Conservation (phyloP, 2,113 vertebrate genomes). For the Cyprinodon variegatus region DNA sequence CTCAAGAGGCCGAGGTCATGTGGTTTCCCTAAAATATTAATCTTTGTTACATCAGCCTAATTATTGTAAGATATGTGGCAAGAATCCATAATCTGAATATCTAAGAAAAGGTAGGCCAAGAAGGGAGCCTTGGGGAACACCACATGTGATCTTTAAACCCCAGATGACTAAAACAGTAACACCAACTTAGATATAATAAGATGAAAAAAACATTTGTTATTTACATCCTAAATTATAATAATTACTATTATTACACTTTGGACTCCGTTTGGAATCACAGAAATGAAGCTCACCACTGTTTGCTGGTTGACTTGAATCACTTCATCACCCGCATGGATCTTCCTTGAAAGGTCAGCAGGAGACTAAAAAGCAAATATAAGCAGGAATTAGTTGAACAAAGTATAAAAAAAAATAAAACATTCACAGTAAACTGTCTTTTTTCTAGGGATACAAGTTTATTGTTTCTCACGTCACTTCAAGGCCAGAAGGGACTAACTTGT, state of each 20-base stretch:
- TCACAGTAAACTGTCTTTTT: neutral
- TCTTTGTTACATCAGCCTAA: neutral
- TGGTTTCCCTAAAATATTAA: neutral
- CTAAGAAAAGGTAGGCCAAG: no score
- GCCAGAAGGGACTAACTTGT: constrained; percentile 55
- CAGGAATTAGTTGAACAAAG: neutral
- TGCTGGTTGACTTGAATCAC: constrained; percentile 96
- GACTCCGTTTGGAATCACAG: neutral
- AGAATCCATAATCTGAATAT: neutral
- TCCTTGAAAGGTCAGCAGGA: constrained; percentile 91
- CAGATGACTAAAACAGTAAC: neutral
- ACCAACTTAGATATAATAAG: neutral
- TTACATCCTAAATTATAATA: neutral
- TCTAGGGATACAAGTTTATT: constrained; percentile 22
- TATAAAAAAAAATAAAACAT: neutral
- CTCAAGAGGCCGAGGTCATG: neutral
- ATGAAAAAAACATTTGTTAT: neutral
- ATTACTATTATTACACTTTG: neutral
- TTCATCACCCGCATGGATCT: constrained; percentile 97
- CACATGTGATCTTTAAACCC: neutral
- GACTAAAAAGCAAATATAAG: constrained; percentile 80
- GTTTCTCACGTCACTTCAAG: constrained; percentile 38
- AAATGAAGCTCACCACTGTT: constrained; percentile 87
- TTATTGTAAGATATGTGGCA: neutral
- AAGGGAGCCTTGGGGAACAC: neutral